phyloP scores from a whole-genome alignment of 2,888 invertebrate genomes.

The Plebejus anna region DNA sequence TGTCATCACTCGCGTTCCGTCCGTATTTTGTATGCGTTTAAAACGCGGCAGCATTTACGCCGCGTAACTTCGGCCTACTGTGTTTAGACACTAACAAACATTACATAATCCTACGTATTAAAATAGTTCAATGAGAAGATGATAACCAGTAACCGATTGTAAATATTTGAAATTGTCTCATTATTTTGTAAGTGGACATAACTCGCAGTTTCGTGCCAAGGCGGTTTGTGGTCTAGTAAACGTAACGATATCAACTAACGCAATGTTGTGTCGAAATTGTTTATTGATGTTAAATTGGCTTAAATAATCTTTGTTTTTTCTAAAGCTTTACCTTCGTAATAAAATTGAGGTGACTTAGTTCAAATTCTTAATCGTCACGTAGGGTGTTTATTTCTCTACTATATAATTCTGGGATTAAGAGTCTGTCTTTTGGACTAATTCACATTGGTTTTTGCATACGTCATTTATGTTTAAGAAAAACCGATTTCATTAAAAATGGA shows the following conservation, averaged over 20 bases:
- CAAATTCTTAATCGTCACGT: no score
- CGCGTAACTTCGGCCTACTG: no score
- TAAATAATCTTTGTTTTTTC: conserved; percentile 1
- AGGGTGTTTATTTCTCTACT: no score
- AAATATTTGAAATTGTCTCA: conserved; percentile 4
- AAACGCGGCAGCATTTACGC: no score
- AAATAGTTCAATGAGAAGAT: neutral
- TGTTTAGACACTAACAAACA: neutral
- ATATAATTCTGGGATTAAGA: no score
- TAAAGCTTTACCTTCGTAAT: neutral
- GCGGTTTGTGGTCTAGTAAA: conserved; percentile 40
- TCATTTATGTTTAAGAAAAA: no score
- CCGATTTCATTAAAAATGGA: no score
- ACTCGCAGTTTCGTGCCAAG: conserved; percentile 38
- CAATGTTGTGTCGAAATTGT: conserved; percentile 31
- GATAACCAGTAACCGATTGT: neutral
- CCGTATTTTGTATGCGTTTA: no score
- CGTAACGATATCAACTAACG: conserved; percentile 35
- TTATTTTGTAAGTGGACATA: conserved; percentile 23
- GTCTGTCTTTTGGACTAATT: no score
- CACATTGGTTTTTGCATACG: no score
- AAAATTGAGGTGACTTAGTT: neutral
- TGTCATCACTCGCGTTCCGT: no score
- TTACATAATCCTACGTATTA: neutral
- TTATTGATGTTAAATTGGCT: conserved; percentile 20